Conservation (phyloP, 2,113 vertebrate genomes). For the Pagrus major region DNA sequence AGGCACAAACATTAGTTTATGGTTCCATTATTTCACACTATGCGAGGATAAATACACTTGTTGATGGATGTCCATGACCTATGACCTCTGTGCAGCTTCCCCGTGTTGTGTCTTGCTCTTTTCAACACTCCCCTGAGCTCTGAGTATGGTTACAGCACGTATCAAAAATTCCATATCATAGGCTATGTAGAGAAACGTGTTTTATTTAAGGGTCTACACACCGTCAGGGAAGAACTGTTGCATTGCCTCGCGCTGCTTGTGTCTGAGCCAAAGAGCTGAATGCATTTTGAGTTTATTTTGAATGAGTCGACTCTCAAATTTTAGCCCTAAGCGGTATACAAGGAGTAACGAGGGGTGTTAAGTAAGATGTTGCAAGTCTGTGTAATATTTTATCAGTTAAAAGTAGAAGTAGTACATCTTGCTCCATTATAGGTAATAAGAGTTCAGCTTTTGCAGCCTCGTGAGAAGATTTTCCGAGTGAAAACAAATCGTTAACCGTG, state of each 20-base stretch:
- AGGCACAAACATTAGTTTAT: constrained; percentile 31
- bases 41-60: constrained; percentile 38
- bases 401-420: too few relatives aligned
- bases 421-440: not conserved
- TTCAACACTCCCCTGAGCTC: constrained; percentile 1
- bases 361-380: too few relatives aligned
- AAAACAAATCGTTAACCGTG: not conserved
- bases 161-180: not conserved
- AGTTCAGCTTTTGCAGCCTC: not conserved
- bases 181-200: not conserved
- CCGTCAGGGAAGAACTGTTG: too few relatives aligned
- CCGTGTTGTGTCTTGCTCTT: constrained; percentile 10
- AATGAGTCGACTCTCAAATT: too few relatives aligned
- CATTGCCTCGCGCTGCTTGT: too few relatives aligned
- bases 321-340: too few relatives aligned
- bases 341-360: too few relatives aligned
- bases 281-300: too few relatives aligned
- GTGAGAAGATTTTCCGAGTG: constrained; percentile 1
- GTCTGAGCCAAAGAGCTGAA: too few relatives aligned
- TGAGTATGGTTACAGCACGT: not conserved
- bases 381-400: too few relatives aligned
- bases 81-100: constrained; percentile 21
- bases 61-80: constrained; percentile 56
- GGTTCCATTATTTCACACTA: constrained; percentile 48
- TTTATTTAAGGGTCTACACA: constrained; percentile 3